These are phyloP conservation scores for Cremastinae sp. DNA, from an alignment of 2,888 invertebrate species.

Conservation along the genomic window DNA sequence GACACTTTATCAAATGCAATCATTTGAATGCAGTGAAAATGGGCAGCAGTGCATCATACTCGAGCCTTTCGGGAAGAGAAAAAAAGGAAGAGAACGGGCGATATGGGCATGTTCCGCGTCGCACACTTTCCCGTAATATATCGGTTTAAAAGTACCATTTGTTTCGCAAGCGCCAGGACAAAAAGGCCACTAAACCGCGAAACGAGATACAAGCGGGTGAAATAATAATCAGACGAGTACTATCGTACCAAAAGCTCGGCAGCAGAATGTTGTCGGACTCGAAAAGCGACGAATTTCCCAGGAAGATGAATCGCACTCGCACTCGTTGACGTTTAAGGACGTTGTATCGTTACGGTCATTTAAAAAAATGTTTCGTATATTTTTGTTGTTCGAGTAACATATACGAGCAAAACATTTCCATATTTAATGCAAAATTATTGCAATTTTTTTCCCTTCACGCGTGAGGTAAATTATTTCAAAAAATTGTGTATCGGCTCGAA, in stretches of 20 bases:
- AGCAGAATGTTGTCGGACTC: background rate
- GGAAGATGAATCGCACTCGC: conserved; percentile 53
- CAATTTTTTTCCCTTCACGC: no score
- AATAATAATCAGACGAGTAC: conserved; percentile 77
- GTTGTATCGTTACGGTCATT: no score
- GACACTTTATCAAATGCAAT: no score
- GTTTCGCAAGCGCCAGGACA: conserved; percentile 72
- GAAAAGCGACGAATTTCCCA: conserved; percentile 43
- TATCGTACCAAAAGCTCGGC: conserved; percentile 58
- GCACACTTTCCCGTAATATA: conserved; percentile 72
- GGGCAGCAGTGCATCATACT: conserved; percentile 76
- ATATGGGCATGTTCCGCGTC: conserved; percentile 5
- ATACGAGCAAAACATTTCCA: no score
- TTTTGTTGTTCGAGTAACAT: no score
- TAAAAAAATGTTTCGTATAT: no score
- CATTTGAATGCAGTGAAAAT: conserved; percentile 1
- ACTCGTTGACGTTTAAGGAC: conserved; percentile 14
- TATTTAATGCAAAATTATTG: no score
- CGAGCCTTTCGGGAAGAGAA: conserved; percentile 46
- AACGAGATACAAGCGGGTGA: conserved; percentile 63
- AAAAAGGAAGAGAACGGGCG: conserved; percentile 47
- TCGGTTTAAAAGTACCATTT: conserved; percentile 79
- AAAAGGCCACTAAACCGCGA: conserved; percentile 64
- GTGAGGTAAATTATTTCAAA: no score
- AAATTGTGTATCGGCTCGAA: no score